Percentiles rank a stretch among this genome's conserved stretches.
Evolutionary conservation across 2,888 invertebrate genomes (phyloP).

Genomic region (Ommatoiulus sabulosus): DNA sequence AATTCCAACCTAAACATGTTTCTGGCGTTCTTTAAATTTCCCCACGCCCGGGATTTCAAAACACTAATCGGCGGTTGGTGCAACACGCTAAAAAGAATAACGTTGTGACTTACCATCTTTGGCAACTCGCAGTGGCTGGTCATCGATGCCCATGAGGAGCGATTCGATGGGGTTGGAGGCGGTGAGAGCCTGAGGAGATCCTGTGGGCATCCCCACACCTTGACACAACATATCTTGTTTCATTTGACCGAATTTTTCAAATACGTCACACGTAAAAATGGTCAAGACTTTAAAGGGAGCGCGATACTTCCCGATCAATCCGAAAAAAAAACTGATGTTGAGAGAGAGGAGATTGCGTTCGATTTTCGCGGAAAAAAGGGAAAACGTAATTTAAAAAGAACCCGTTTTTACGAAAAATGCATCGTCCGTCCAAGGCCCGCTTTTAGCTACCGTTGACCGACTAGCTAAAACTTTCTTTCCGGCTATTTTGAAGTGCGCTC

Average conservation of each 20-base stretch:
- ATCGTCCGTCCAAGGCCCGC: background rate
- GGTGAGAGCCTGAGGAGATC: conserved; percentile 48
- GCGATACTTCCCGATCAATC: background rate
- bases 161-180: conserved; percentile 32
- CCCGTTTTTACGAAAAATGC: conserved; percentile 6
- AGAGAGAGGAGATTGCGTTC: background rate
- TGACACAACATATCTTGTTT: conserved; percentile 49
- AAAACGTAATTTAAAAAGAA: conserved; percentile 41
- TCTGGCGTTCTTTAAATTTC: background rate
- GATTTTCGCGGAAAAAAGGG: conserved; percentile 14
- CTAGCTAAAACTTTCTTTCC: conserved; percentile 9
- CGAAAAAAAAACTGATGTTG: conserved; percentile 35
- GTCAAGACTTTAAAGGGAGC: background rate
- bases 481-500: conserved; percentile 31
- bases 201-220: conserved; percentile 50
- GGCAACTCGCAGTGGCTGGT: background rate
- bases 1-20: background rate
- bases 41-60: too few relatives aligned
- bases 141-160: conserved; percentile 42
- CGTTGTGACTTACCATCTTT: background rate
- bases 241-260: conserved; percentile 45
- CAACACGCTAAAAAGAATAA: background rate
- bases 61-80: too few relatives aligned
- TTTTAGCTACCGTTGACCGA: conserved; percentile 39
- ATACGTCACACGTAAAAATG: conserved; percentile 1